These are phyloP conservation scores for Agrochola lychnidis DNA, from an alignment of 2,888 invertebrate genomes.

Conservation along the genomic window DNA sequence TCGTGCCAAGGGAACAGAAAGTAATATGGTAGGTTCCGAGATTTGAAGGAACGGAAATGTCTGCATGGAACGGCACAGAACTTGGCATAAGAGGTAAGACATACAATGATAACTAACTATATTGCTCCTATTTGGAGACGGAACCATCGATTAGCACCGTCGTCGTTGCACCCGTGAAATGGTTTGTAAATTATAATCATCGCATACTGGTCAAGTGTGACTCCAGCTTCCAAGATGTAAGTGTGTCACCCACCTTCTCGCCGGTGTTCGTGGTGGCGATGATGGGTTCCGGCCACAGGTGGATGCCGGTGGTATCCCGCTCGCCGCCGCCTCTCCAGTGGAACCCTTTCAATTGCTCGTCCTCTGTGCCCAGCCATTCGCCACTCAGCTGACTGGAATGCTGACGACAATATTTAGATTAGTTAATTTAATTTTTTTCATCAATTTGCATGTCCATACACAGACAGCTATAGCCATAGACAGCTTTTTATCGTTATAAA, in stretches of 20 bases:
- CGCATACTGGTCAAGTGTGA: background rate
- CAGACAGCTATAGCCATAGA: too few species aligned
- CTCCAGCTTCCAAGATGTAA: background rate
- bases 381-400: slow-evolving; percentile 59
- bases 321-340: slow-evolving; percentile 98
- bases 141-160: background rate
- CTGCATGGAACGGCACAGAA: background rate
- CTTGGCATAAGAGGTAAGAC: background rate
- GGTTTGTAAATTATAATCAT: background rate
- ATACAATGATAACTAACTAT: background rate
- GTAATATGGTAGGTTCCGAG: background rate
- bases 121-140: background rate
- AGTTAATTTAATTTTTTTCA: background rate
- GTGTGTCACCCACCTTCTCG: slow-evolving; percentile 61
- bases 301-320: slow-evolving; percentile 97
- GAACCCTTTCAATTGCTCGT: slow-evolving; percentile 95
- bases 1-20: background rate
- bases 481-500: background rate
- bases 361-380: slow-evolving; percentile 93
- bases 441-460: background rate
- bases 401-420: slow-evolving; percentile 46
- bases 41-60: background rate
- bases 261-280: slow-evolving; percentile 89
- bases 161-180: background rate
- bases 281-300: slow-evolving; percentile 97